These are phyloP conservation scores for Lagocephalus sceleratus DNA, from an alignment of 2,797 vertebrate species.

Conservation along the genomic window DNA sequence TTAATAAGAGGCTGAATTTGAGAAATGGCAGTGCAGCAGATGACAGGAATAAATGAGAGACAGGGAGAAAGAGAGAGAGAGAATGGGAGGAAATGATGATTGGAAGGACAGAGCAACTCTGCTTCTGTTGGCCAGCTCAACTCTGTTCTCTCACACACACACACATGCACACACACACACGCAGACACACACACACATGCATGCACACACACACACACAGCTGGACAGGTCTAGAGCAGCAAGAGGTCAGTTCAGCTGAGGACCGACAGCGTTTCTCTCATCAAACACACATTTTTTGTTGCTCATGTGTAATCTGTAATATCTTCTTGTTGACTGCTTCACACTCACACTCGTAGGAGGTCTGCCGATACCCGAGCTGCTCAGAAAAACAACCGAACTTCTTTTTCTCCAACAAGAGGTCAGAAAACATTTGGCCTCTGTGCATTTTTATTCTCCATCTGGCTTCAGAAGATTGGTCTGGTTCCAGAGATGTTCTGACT, in stretches of 20 bases:
- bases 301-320: background rate
- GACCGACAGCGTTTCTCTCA: background rate
- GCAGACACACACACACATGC: constrained; percentile 4
- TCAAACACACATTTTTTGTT: background rate
- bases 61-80: constrained; percentile 20
- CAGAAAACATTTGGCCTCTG: constrained; percentile 25
- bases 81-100: constrained; percentile 49
- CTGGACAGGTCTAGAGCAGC: constrained; percentile 10
- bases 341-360: constrained; percentile 41
- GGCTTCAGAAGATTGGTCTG: constrained; percentile 4
- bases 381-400: constrained; percentile 28
- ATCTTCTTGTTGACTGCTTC: constrained; percentile 25
- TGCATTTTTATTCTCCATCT: constrained; percentile 35
- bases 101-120: constrained; percentile 25
- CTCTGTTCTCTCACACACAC: constrained; percentile 44
- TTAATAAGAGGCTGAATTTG: constrained; percentile 61
- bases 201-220: constrained; percentile 1
- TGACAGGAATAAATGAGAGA: constrained; percentile 51
- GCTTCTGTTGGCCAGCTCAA: constrained; percentile 29
- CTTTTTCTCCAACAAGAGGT: constrained; percentile 34
- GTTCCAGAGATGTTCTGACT: background rate
- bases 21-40: constrained; percentile 39
- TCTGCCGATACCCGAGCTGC: constrained; percentile 37
- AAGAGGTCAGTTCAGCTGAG: no score
- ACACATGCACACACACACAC: constrained; percentile 6